These are phyloP conservation scores for Callorhinus ursinus DNA, from an alignment of 2,113 vertebrate species.

Conservation along the genomic window DNA sequence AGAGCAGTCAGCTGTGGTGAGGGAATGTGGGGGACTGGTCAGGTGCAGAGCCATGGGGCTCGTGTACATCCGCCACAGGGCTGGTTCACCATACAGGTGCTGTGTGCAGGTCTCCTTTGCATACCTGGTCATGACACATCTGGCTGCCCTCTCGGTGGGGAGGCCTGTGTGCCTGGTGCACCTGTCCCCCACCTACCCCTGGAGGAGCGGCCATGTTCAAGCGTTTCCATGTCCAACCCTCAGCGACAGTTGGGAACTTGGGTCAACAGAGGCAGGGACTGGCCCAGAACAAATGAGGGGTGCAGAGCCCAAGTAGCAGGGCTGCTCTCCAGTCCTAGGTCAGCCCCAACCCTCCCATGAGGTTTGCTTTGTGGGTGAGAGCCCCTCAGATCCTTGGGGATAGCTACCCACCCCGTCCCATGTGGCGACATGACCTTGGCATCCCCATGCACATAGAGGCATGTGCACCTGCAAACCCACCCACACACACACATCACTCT, in stretches of 20 bases:
- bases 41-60: no score
- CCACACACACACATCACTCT: not conserved
- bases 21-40: no score
- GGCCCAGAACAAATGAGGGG: not conserved
- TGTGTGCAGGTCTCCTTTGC: no score
- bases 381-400: no score
- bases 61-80: no score
- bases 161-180: no score
- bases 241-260: constrained; percentile 53
- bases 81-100: no score
- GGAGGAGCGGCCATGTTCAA: constrained; percentile 1
- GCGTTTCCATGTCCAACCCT: constrained; percentile 33
- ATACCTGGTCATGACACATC: no score
- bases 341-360: not conserved
- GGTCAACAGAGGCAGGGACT: not conserved
- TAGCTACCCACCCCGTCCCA: not conserved
- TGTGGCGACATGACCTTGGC: not conserved
- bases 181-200: no score
- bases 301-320: not conserved
- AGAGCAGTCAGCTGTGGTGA: no score
- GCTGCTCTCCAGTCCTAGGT: not conserved
- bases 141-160: no score
- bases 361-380: not conserved
- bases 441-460: not conserved
- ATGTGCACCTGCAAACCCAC: not conserved